Evolutionary conservation across 2,888 invertebrate genomes (phyloP), one percentile per base, ranked within the genome.

Genomic region (Oxystoma pomonae): DNA sequence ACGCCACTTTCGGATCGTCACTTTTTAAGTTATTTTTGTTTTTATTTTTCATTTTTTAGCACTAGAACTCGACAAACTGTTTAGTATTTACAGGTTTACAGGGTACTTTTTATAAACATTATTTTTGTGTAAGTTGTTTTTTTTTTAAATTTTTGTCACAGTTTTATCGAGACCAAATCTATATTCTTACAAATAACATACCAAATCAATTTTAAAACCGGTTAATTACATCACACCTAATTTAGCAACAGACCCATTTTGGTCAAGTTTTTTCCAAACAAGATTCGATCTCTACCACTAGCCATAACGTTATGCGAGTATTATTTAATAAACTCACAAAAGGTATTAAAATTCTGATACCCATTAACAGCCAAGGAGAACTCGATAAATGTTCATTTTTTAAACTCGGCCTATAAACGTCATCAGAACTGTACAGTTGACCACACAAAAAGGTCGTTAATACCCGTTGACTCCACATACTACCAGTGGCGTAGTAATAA

Each of bases 21-120:
- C 62, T 68, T 71, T 72, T 50, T 16, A 55, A 49, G 18, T 63
- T 59, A n/a, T 68, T 73, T 68, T 77, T 76, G 68, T 72, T 77
- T 68, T 75, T 77, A 63, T 74, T 77, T 67, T 76, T 76, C 74
- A 76, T 76, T 35, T 35, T 35, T 12, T 7, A 35, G 35, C 35
- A 12, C 35, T 7, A 7, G 3, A 7, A 35, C 12, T 12, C 12
- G 35, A 35, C 3, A 35, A 35, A 12, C 35, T 35, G 35, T 35
- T 35, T n/a, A n/a, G n/a, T n/a, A n/a, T n/a, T n/a, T n/a, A n/a
- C n/a, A n/a, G n/a, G n/a, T n/a, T n/a, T n/a, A n/a, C n/a, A n/a
- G n/a, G n/a, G n/a, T n/a, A n/a, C n/a, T n/a, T n/a, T n/a, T n/a
- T n/a, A n/a, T n/a, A n/a, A n/a, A n/a, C n/a, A n/a, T n/a, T n/a